A percentile compares a stretch with the other conserved stretches of the same genome.
Evolutionary conservation across 37 sponge, comb jelly and placozoan genomes (phyloP).

Genomic region (Ianthella basta): DNA sequence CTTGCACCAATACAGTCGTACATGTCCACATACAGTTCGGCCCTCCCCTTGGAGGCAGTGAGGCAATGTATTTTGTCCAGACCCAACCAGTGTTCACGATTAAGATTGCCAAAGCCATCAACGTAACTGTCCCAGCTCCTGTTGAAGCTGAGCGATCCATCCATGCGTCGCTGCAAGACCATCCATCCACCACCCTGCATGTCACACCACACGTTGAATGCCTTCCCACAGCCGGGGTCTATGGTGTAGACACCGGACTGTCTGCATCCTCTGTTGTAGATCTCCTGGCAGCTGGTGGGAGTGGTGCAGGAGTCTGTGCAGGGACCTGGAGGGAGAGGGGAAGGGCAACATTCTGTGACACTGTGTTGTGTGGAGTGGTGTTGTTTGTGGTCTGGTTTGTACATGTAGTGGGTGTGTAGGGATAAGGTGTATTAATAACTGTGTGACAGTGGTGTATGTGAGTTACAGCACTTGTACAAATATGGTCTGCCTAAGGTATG

Average conservation of each 20-base stretch:
- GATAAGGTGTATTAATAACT: too few relatives aligned
- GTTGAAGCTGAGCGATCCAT: conserved; percentile 15
- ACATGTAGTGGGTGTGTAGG: too few relatives aligned
- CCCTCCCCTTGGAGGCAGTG: neutral
- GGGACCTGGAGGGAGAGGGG: too few relatives aligned
- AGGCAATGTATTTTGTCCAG: conserved; percentile 15
- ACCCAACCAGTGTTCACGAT: conserved; percentile 22
- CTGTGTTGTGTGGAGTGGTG: neutral
- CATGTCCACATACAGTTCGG: neutral
- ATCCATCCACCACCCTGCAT: neutral
- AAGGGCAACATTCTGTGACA: too few relatives aligned
- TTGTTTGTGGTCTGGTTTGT: too few relatives aligned
- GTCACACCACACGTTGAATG: conserved; percentile 32
- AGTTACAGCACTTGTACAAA: too few relatives aligned
- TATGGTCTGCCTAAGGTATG: too few relatives aligned
- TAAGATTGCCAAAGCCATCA: conserved; percentile 4
- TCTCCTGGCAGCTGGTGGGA: neutral
- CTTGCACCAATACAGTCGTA: neutral
- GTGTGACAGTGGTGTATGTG: too few relatives aligned
- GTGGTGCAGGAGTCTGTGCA: too few relatives aligned
- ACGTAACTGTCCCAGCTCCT: conserved; percentile 15
- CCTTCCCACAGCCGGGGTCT: conserved; percentile 11
- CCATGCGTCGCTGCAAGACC: conserved; percentile 18
- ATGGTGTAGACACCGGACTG: conserved; percentile 13
- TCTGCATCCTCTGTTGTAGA: neutral